Evolutionary conservation across 2,888 invertebrate species (phyloP).

Genomic region (Drosophila fungiperda): DNA sequence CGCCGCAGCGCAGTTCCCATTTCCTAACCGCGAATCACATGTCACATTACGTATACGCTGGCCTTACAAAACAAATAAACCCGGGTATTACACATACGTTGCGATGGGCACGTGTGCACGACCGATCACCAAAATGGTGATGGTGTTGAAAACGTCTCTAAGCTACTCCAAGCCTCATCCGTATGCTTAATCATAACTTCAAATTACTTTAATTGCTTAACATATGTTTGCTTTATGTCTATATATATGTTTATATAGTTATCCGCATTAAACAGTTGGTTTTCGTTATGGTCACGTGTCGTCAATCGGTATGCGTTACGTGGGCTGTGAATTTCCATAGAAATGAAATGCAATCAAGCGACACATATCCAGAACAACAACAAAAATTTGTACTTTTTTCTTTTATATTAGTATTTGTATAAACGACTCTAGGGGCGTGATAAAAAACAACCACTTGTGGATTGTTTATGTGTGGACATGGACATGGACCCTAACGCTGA

Average conservation of each 20-base stretch:
- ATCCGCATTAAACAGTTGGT: slow-evolving; percentile 22
- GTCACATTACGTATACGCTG: slow-evolving; percentile 47
- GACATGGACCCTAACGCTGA: slow-evolving; percentile 36
- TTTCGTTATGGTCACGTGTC: slow-evolving; percentile 68
- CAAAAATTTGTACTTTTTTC: slow-evolving; percentile 14
- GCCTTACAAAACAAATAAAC: slow-evolving; percentile 14
- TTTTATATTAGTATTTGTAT: slow-evolving; percentile 8
- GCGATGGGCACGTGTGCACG: slow-evolving; percentile 55
- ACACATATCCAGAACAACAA: slow-evolving; percentile 16
- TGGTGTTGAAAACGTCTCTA: slow-evolving; percentile 20
- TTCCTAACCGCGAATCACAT: slow-evolving; percentile 43
- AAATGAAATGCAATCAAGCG: slow-evolving; percentile 59
- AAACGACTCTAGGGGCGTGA: slow-evolving; percentile 31
- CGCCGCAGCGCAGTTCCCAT: neutral
- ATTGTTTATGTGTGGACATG: slow-evolving; percentile 45
- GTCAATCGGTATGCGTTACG: slow-evolving; percentile 63
- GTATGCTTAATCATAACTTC: slow-evolving; percentile 28
- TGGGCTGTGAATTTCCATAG: slow-evolving; percentile 65
- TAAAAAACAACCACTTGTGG: slow-evolving; percentile 60
- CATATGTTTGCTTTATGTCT: slow-evolving; percentile 9
- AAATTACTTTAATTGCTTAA: slow-evolving; percentile 32
- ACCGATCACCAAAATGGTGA: slow-evolving; percentile 22
- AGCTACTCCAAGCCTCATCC: slow-evolving; percentile 21
- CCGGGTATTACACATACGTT: slow-evolving; percentile 51
- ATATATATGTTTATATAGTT: slow-evolving; percentile 22